phyloP scores from a whole-genome alignment of 2,888 invertebrate species.

The Phragmatobia fuliginosa region DNA sequence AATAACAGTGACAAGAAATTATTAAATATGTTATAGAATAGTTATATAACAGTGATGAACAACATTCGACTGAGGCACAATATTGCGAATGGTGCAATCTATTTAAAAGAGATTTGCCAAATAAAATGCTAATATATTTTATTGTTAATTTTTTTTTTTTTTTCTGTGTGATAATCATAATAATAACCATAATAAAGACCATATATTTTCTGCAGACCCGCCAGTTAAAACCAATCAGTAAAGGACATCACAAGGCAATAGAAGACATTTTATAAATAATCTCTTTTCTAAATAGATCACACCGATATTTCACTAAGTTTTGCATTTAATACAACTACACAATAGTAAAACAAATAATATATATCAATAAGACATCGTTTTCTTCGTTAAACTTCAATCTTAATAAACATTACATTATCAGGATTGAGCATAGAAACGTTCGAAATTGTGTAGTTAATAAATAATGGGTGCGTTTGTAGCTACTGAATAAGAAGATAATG shows the following conservation, averaged over 20 bases:
- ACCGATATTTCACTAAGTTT: conserved; percentile 25
- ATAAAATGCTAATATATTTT: background rate
- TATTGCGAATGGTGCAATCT: conserved; percentile 34
- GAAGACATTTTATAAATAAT: background rate
- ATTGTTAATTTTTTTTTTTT: background rate
- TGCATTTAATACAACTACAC: conserved; percentile 25
- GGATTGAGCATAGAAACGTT: conserved; percentile 65
- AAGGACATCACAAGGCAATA: background rate
- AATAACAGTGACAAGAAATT: conserved; percentile 20
- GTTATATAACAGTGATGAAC: conserved; percentile 20
- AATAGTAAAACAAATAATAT: conserved; percentile 30
- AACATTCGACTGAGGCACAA: conserved; percentile 33
- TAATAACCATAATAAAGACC: too few species aligned
- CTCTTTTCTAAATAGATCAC: conserved; percentile 43
- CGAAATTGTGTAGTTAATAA: conserved; percentile 60
- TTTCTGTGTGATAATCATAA: background rate
- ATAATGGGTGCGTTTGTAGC: conserved; percentile 68
- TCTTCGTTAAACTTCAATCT: conserved; percentile 43
- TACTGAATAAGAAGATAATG: conserved; percentile 66
- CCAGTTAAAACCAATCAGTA: background rate
- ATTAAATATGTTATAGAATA: conserved; percentile 21
- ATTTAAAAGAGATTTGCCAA: conserved; percentile 27
- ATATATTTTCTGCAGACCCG: too few species aligned
- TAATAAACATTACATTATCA: conserved; percentile 53
- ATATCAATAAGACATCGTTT: conserved; percentile 38